These are phyloP conservation scores for Dermochelys coriacea DNA, from an alignment of 2,797 vertebrate species.

Conservation along the genomic window DNA sequence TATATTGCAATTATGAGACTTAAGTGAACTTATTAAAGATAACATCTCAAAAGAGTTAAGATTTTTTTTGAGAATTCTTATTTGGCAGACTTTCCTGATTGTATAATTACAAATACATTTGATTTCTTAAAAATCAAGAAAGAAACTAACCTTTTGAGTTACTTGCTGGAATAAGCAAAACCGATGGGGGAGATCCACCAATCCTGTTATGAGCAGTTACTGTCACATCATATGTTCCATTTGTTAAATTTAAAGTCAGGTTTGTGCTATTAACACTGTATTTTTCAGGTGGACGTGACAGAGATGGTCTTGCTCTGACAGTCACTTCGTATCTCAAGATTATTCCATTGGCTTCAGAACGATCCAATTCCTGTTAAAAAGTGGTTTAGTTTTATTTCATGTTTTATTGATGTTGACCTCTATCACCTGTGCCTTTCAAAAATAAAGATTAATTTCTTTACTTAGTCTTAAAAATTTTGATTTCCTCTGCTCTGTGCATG, in stretches of 20 bases:
- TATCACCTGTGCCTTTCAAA: not conserved
- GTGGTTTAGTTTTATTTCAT: not conserved
- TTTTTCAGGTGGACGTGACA: constrained; percentile 24
- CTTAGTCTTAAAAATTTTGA: not conserved
- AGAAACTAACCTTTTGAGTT: constrained; percentile 76
- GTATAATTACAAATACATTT: not conserved
- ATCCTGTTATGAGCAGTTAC: constrained; percentile 84
- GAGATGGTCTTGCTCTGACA: constrained; percentile 59
- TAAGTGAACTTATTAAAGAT: not conserved
- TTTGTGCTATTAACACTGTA: constrained; percentile 68
- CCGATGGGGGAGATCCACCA: constrained; percentile 82
- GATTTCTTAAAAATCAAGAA: not conserved
- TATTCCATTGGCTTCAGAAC: constrained; percentile 85
- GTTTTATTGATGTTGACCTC: not conserved
- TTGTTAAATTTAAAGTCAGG: constrained; percentile 61
- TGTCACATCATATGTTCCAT: constrained; percentile 63
- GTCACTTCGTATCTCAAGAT: constrained; percentile 84
- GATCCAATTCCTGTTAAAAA: constrained; percentile 83
- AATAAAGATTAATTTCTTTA: not conserved
- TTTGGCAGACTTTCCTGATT: not conserved
- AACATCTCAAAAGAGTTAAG: not conserved
- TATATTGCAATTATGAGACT: not conserved
- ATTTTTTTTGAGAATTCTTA: not conserved
- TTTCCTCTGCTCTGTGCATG: not conserved
- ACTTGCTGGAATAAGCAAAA: constrained; percentile 78